Evolutionary conservation across 2,113 vertebrate genomes (phyloP).

Genomic region (Ibidorhyncha struthersii): DNA sequence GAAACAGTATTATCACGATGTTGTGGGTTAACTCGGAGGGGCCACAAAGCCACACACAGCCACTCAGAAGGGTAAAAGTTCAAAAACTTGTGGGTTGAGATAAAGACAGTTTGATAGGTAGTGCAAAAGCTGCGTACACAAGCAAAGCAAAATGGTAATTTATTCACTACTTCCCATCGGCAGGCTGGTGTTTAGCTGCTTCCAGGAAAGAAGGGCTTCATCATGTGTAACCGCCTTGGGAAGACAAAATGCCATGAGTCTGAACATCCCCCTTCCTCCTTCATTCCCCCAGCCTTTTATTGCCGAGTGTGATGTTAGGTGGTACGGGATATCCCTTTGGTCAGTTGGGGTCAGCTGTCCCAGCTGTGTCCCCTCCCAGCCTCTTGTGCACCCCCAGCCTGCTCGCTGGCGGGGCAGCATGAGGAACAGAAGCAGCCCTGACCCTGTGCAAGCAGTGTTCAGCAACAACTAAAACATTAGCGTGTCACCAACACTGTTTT

Average conservation of each 20-base stretch:
- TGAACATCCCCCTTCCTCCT: background rate
- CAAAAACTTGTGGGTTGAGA: background rate
- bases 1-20: background rate
- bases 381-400: background rate
- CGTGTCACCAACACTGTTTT: background rate
- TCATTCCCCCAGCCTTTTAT: background rate
- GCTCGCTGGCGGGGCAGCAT: accelerated
- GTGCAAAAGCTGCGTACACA: background rate
- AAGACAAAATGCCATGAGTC: background rate
- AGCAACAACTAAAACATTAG: background rate
- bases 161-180: background rate
- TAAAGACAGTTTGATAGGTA: background rate
- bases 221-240: accelerated
- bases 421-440: background rate
- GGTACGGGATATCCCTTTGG: background rate
- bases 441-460: background rate
- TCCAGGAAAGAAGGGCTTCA: background rate
- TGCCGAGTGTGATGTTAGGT: accelerated
- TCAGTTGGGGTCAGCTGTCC: background rate
- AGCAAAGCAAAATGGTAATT: background rate
- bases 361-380: background rate
- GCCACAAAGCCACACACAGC: background rate
- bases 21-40: background rate
- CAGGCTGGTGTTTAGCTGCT: background rate
- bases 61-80: background rate